A percentile compares a stretch with the other conserved stretches of the same genome.
These are phyloP conservation scores for Cynocephalus volans DNA, from an alignment of 2,113 vertebrate genomes.

Conservation along the genomic window DNA sequence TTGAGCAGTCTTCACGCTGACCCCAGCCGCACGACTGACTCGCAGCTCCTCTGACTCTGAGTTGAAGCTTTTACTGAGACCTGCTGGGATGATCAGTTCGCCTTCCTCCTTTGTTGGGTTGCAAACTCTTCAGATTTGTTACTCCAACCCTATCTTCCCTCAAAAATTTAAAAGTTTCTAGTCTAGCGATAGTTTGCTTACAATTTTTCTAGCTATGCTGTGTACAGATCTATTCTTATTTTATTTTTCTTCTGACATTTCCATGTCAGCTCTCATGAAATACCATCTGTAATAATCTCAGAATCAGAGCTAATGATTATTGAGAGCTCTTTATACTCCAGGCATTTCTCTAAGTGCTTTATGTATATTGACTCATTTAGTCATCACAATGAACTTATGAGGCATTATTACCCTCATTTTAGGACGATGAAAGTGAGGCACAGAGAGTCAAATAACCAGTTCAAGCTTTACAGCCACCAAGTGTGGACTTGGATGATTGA, in stretches of 20 bases:
- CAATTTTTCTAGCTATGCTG: neutral
- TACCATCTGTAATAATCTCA: neutral
- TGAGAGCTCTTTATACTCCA: neutral
- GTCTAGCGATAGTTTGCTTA: neutral
- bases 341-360: neutral
- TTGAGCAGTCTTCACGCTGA: accelerated
- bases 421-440: neutral
- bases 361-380: neutral
- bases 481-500: neutral
- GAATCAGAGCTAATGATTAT: neutral
- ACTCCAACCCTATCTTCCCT: neutral
- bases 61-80: neutral
- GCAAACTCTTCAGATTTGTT: no score
- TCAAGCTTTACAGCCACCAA: neutral
- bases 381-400: no score
- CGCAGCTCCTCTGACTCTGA: neutral
- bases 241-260: neutral
- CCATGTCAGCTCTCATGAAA: neutral
- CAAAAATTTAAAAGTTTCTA: neutral
- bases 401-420: neutral
- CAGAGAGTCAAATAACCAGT: neutral
- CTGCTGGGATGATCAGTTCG: accelerated
- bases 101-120: neutral
- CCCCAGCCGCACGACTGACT: neutral
- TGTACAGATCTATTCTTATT: neutral